phyloP scores from a whole-genome alignment of 2,888 invertebrate genomes.

The Miltochrista miniata region DNA sequence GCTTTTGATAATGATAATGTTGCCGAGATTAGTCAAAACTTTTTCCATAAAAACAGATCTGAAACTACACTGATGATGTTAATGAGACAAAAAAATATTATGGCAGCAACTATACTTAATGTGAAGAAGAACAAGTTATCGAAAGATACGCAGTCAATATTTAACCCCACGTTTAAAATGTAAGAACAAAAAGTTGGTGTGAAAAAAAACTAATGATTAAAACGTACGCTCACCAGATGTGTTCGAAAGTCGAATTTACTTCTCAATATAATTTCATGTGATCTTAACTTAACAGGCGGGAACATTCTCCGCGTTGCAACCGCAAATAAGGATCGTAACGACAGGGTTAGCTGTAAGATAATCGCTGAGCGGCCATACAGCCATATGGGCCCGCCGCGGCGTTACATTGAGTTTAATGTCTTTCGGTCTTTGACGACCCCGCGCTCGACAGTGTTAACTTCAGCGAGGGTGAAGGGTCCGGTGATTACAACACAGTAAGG shows the following conservation, averaged over 20 bases:
- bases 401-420: conserved; percentile 71
- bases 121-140: no score
- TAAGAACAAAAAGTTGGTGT: conserved; percentile 9
- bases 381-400: conserved; percentile 54
- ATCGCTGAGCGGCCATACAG: conserved; percentile 66
- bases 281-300: conserved; percentile 42
- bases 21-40: no score
- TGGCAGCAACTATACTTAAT: no score
- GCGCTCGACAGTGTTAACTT: conserved; percentile 52
- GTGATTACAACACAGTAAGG: conserved; percentile 55
- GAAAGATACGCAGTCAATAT: no score
- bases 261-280: conserved; percentile 39
- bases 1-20: no score
- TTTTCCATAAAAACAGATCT: no score
- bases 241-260: conserved; percentile 27
- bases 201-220: conserved; percentile 19
- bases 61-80: no score
- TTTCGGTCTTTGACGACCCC: conserved; percentile 60
- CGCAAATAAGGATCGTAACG: conserved; percentile 76
- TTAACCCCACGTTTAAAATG: no score
- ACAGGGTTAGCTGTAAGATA: conserved; percentile 77
- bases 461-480: conserved; percentile 55
- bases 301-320: conserved; percentile 53
- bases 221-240: conserved; percentile 22
- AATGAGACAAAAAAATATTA: no score